Base-by-base conservation (phyloP, 2,888 invertebrate species). In the Mythimna vitellina region DNA sequence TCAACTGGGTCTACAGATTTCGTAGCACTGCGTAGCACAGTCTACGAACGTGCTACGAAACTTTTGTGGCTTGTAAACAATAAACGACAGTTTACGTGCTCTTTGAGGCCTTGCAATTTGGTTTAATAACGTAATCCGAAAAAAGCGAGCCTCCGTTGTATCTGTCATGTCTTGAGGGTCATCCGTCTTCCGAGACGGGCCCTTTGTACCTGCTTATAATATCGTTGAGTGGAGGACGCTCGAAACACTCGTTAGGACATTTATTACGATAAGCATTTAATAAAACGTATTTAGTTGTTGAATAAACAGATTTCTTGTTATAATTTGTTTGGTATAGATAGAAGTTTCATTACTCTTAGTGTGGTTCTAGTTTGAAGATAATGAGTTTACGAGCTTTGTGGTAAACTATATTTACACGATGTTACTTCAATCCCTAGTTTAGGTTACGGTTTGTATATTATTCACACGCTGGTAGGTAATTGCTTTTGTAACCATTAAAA, bases 161-260 rank as follows among this genome's bases (percentile, higher is more conserved):
- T 83, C 85, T 87, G 91, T 90, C 92, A 88, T 88, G 86, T 88
- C 81, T 82, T 80, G 81, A 89, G 85, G 81, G 83, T 87, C 87
- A 92, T 93, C 90, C 86, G 87, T 93, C 93, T 92, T 91, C 78
- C 70, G 65, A 72, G 77, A 65, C 64, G 66, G 73, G 57, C 62
- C 65, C 72, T 76, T 81, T 85, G 76, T 87, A 87, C 84, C 86
- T 87, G 88, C 85, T 88, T 87, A 88, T 87, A 87, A 86, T 87
- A 86, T 83, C 83, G 80, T 75, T 81, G 78, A 74, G 71, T 82
- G 68, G 78, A 82, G 78, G 65, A 74, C 67, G 71, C 72, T 81
- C 56, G 46, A 73, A 74, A 64, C 38, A 70, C 67, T 82, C 65
- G 63, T 77, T 74, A 77, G 20, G 67, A 46, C 66, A 73, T 73